Percentiles rank a stretch among this genome's conserved stretches.
These are phyloP conservation scores for Sebastolobus alascanus DNA, from an alignment of 2,797 vertebrate species.

Conservation along the genomic window DNA sequence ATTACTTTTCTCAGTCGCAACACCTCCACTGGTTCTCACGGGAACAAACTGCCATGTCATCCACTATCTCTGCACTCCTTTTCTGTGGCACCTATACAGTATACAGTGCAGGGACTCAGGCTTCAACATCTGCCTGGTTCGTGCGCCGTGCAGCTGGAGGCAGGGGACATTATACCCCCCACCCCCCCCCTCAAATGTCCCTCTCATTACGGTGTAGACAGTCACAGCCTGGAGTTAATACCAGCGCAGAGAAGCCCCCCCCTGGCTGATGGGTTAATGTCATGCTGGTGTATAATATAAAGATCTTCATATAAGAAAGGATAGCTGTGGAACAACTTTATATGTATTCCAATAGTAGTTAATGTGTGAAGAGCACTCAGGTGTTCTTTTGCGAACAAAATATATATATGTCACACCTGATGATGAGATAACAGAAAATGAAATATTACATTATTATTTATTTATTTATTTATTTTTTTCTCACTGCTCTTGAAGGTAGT, in stretches of 20 bases:
- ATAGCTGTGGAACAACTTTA: neutral
- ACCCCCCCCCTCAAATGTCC: slow-evolving; percentile 33
- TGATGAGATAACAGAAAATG: slow-evolving; percentile 47
- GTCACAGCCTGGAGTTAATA: slow-evolving; percentile 44
- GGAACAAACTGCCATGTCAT: slow-evolving; percentile 36
- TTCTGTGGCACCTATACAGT: slow-evolving; percentile 2
- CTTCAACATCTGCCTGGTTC: slow-evolving; percentile 24
- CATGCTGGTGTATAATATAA: slow-evolving; percentile 25
- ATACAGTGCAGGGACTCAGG: slow-evolving; percentile 12
- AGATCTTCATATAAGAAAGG: slow-evolving; percentile 1
- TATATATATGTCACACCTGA: slow-evolving; percentile 24
- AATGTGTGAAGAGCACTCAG: slow-evolving; percentile 26
- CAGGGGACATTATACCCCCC: slow-evolving; percentile 15
- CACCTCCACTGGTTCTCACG: slow-evolving; percentile 8
- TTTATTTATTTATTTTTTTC: slow-evolving; percentile 1
- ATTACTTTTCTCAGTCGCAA: slow-evolving; percentile 13
- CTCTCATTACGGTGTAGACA: slow-evolving; percentile 55
- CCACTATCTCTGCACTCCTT: slow-evolving; percentile 21
- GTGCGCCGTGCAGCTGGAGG: slow-evolving; percentile 27
- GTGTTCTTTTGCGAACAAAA: slow-evolving; percentile 12
- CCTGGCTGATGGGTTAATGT: slow-evolving; percentile 29
- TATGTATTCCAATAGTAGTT: neutral
- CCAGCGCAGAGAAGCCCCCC: slow-evolving; percentile 28
- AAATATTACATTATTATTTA: slow-evolving; percentile 21
- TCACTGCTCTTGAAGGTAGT: slow-evolving; percentile 24